These are phyloP conservation scores for Halcyon badia DNA, from an alignment of 2,797 vertebrate species.

Conservation along the genomic window DNA sequence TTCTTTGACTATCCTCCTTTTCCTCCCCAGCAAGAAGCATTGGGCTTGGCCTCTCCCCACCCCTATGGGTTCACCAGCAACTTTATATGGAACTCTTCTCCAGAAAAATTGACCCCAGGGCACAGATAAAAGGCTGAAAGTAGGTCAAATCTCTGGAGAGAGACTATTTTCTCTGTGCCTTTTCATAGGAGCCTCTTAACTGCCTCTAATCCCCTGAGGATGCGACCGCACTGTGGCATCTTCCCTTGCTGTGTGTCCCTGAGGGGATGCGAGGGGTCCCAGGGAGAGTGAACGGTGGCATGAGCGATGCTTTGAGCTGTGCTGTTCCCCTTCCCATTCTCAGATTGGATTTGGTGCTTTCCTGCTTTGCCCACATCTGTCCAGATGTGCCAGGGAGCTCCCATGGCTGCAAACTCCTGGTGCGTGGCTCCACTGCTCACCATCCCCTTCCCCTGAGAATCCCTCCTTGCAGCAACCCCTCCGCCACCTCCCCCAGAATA, in stretches of 20 bases:
- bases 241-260: background rate
- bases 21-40: fast-evolving
- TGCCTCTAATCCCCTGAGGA: background rate
- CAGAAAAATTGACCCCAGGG: background rate
- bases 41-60: background rate
- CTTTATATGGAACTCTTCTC: background rate
- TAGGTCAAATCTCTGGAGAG: background rate
- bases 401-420: background rate
- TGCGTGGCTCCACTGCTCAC: fast-evolving
- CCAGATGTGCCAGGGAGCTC: background rate
- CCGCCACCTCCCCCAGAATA: background rate
- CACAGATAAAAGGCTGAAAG: background rate
- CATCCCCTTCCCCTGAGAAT: background rate
- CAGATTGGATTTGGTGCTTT: fast-evolving
- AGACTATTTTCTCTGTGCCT: background rate
- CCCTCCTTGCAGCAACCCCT: background rate
- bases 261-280: fast-evolving
- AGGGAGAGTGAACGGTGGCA: fast-evolving
- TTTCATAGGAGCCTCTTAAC: background rate
- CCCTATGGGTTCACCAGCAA: background rate
- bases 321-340: fast-evolving
- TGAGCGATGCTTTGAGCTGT: fast-evolving
- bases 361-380: background rate
- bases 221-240: fast-evolving
- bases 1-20: background rate